phyloP scores from a whole-genome alignment of 2,888 invertebrate genomes.

The Heliconius erato region DNA sequence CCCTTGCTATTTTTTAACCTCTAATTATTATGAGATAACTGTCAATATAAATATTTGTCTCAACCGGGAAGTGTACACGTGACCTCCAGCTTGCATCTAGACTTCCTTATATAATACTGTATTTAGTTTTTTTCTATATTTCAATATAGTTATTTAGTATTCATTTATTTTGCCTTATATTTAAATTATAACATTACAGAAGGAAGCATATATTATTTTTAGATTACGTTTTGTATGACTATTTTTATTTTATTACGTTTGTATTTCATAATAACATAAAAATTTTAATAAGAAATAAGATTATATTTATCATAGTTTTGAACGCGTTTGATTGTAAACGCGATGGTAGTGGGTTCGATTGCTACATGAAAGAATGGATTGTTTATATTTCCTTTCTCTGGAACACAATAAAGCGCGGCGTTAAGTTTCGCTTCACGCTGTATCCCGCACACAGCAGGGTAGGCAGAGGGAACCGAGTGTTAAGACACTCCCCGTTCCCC shows the following conservation, averaged over 20 bases:
- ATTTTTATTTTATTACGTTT: neutral
- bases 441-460: too few species aligned
- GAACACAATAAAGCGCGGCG: neutral
- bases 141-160: neutral
- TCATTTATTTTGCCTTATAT: neutral
- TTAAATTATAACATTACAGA: neutral
- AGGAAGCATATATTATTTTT: neutral
- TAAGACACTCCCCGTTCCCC: too few species aligned
- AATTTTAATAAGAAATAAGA: too few species aligned
- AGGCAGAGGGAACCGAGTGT: too few species aligned
- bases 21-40: slow-evolving; percentile 8
- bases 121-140: neutral
- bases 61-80: slow-evolving; percentile 24
- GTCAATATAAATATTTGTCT: slow-evolving; percentile 16
- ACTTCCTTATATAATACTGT: slow-evolving; percentile 5
- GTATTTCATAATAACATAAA: neutral
- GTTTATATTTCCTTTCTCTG: neutral
- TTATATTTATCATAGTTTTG: neutral
- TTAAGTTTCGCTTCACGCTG: too few species aligned
- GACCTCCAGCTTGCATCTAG: slow-evolving; percentile 11
- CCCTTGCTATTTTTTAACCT: neutral
- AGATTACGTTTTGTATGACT: neutral
- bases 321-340: neutral
- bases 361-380: neutral
- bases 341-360: neutral